These are phyloP conservation scores for Hippoglossus hippoglossus DNA, from an alignment of 2,797 vertebrate genomes.

Conservation along the genomic window DNA sequence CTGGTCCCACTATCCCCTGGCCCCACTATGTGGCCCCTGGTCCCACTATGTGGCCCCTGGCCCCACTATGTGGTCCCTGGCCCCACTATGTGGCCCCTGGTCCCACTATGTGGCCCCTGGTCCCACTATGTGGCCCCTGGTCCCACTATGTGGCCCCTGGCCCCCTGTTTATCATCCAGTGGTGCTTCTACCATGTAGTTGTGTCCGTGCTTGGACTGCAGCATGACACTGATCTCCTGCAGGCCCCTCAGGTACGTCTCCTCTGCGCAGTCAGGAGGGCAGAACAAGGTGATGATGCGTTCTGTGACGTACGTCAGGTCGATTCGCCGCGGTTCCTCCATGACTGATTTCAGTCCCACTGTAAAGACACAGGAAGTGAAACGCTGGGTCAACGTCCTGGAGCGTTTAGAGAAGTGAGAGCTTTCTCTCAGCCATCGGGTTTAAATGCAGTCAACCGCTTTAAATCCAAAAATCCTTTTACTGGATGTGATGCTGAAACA, in stretches of 20 bases:
- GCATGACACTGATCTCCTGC: slow-evolving; percentile 87
- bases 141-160: too few species aligned
- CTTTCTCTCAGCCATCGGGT: slow-evolving; percentile 5
- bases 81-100: too few species aligned
- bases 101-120: too few species aligned
- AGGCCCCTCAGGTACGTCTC: slow-evolving; percentile 85
- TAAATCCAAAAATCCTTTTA: slow-evolving; percentile 46
- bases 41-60: too few species aligned
- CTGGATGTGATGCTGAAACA: slow-evolving; percentile 26
- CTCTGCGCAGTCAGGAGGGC: slow-evolving; percentile 82
- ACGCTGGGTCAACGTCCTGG: neutral
- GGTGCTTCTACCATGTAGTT: slow-evolving; percentile 89
- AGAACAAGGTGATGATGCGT: slow-evolving; percentile 89
- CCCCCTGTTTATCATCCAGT: too few species aligned
- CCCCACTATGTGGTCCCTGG: too few species aligned
- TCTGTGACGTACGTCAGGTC: slow-evolving; percentile 93
- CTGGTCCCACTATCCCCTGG: too few species aligned
- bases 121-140: too few species aligned
- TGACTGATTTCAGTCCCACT: slow-evolving; percentile 62
- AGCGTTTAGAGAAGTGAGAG: slow-evolving; percentile 45
- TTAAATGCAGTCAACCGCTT: slow-evolving; percentile 30
- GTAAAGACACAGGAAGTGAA: slow-evolving; percentile 15
- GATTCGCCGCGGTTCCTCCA: slow-evolving; percentile 86
- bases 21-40: too few species aligned
- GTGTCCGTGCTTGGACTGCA: slow-evolving; percentile 91